phyloP scores from a whole-genome alignment of 2,888 invertebrate species.

The Tricholauxania praeusta region DNA sequence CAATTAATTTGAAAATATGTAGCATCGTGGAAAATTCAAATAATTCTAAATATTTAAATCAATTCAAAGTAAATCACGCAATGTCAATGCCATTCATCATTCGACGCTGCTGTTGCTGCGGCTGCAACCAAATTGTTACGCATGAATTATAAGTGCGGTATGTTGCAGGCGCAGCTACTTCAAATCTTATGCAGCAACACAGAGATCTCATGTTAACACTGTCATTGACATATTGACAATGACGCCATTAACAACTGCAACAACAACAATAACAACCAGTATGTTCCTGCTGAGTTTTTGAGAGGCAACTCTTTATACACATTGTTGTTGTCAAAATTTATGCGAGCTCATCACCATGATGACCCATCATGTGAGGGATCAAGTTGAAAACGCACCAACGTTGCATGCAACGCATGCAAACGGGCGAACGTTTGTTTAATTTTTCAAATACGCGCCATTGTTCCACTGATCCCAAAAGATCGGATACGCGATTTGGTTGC shows the following conservation, averaged over 20 bases:
- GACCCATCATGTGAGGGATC: neutral
- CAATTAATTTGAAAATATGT: too few species aligned
- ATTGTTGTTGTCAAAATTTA: constrained; percentile 32
- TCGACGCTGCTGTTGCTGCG: too few species aligned
- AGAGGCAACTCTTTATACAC: neutral
- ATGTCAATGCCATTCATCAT: too few species aligned
- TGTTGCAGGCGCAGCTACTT: neutral
- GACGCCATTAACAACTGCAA: constrained; percentile 33
- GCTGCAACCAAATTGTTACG: too few species aligned
- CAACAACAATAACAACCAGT: constrained; percentile 23
- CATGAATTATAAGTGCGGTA: neutral
- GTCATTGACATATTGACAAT: constrained; percentile 38
- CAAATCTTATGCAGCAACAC: constrained; percentile 2
- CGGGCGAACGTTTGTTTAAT: constrained; percentile 23
- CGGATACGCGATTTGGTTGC: constrained; percentile 49
- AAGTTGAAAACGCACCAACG: neutral
- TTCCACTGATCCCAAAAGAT: constrained; percentile 48
- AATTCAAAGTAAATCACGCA: too few species aligned
- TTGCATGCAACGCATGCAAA: neutral
- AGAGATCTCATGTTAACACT: constrained; percentile 35
- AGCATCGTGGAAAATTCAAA: too few species aligned
- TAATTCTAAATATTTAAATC: too few species aligned
- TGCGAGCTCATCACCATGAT: constrained; percentile 33
- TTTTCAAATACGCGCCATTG: constrained; percentile 29
- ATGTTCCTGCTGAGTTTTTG: neutral